Conservation (phyloP, 1,140 invertebrate species). For the Calliopsis andreniformis region DNA sequence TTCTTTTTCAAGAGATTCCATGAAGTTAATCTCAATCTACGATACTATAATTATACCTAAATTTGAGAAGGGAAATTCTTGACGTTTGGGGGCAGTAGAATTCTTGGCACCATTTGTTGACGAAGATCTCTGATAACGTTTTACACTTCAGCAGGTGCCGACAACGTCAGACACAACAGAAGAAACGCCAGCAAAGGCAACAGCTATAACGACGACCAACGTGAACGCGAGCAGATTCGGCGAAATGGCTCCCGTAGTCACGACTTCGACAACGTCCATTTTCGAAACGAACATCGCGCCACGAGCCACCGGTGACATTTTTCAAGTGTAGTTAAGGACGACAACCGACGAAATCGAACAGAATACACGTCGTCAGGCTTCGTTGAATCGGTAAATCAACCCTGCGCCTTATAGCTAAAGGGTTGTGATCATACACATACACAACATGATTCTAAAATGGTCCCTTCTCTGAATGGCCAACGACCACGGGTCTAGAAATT, state of each 20-base stretch:
- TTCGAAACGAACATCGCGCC: conserved; percentile 73
- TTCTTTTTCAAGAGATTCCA: too few relatives aligned
- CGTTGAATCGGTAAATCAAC: neutral
- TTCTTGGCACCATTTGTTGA: too few relatives aligned
- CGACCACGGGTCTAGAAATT: neutral
- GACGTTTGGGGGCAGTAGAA: too few relatives aligned
- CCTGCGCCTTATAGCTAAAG: too few relatives aligned
- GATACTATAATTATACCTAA: too few relatives aligned
- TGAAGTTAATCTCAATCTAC: too few relatives aligned
- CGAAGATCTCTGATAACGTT: neutral
- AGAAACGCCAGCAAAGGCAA: conserved; percentile 44
- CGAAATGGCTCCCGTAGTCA: conserved; percentile 62
- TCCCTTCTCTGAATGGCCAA: neutral
- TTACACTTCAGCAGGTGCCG: conserved; percentile 67
- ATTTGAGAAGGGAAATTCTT: too few relatives aligned
- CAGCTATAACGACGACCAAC: conserved; percentile 63
- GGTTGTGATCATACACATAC: too few relatives aligned
- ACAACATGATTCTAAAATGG: neutral
- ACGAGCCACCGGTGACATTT: conserved; percentile 73
- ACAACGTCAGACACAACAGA: conserved; percentile 69
- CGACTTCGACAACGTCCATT: conserved; percentile 68
- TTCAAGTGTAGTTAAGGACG: conserved; percentile 67
- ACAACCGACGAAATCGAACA: conserved; percentile 14
- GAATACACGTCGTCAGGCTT: neutral
- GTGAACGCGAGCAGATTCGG: conserved; percentile 42